Evolutionary conservation across 2,797 vertebrate species (phyloP).

Genomic region (Schizothorax lantsangensis): DNA sequence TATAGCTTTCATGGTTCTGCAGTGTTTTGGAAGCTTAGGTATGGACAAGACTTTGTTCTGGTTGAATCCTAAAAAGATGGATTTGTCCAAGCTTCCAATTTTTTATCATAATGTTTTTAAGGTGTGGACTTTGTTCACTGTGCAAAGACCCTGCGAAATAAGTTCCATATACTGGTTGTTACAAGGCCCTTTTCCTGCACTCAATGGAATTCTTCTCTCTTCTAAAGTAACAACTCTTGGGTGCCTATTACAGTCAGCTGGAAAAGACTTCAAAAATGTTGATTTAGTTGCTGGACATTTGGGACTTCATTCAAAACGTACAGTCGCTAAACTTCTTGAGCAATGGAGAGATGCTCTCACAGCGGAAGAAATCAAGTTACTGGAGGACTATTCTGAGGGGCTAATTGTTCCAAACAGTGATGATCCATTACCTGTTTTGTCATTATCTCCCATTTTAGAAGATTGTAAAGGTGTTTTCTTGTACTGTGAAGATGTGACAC

Average conservation of each 20-base stretch:
- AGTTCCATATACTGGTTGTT: background rate
- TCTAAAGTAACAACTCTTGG: background rate
- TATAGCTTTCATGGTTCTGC: no score
- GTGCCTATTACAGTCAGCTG: background rate
- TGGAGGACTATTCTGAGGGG: background rate
- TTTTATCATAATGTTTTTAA: no score
- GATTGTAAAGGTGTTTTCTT: background rate
- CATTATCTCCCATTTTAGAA: background rate
- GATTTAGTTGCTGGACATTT: no score
- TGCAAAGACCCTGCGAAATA: background rate
- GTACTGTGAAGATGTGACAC: background rate
- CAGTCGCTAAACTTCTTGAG: no score
- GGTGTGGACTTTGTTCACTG: background rate
- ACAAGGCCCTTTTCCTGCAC: background rate
- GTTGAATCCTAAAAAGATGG: no score
- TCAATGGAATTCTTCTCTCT: background rate
- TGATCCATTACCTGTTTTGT: background rate
- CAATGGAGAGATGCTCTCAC: background rate
- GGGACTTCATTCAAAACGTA: no score
- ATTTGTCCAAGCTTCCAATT: no score
- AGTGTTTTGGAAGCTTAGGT: no score
- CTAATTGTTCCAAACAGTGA: no score
- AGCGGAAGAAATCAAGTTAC: background rate
- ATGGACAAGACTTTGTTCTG: no score
- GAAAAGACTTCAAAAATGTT: background rate